These are phyloP conservation scores for Thysanoteuthis rhombus DNA, from an alignment of 2,888 invertebrate genomes.

Conservation along the genomic window DNA sequence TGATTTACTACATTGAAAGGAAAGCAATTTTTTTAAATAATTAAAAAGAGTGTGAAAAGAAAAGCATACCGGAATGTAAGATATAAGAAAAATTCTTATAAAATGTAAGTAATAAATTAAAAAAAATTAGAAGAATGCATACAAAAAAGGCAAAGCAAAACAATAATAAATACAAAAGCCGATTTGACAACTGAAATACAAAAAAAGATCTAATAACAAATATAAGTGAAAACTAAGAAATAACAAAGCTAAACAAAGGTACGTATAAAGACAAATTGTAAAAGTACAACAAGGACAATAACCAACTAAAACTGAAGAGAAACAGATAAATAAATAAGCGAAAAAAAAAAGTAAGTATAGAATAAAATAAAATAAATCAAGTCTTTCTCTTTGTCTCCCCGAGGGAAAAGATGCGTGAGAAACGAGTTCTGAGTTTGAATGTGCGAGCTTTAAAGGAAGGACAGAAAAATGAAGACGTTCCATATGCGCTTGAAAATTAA, in stretches of 20 bases:
- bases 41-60: background rate
- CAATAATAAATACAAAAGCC: background rate
- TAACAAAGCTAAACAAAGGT: background rate
- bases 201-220: background rate
- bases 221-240: background rate
- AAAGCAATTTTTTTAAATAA: background rate
- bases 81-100: background rate
- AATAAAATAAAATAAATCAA: background rate
- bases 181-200: background rate
- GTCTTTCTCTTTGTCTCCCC: background rate
- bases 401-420: background rate
- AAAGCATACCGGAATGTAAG: background rate
- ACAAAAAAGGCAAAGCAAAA: background rate
- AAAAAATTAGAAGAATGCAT: background rate
- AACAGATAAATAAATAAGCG: background rate
- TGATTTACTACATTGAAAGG: background rate
- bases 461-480: background rate
- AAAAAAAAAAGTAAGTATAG: background rate
- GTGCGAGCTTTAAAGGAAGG: background rate
- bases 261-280: background rate
- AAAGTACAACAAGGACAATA: background rate
- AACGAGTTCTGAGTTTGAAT: background rate
- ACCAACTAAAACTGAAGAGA: background rate
- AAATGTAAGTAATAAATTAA: background rate
- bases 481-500: background rate